Conservation (phyloP, 2,888 invertebrate species). For the Phyto melanocephala region DNA sequence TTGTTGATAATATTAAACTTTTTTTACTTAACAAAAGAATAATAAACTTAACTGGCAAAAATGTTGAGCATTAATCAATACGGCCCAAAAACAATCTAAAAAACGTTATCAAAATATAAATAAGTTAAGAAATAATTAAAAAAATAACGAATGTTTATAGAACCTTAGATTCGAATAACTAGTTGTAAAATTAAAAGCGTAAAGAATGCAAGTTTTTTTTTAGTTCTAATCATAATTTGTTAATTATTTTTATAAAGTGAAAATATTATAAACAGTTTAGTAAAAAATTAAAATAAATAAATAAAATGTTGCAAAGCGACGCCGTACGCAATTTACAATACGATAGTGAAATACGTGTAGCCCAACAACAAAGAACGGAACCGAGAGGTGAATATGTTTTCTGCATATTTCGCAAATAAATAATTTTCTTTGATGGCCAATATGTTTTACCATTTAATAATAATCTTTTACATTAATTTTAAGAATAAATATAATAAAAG, state of each 20-base stretch:
- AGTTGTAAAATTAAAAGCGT: constrained; percentile 44
- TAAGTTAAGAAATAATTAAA: constrained; percentile 11
- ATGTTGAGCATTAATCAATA: constrained; percentile 22
- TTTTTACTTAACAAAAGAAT: background rate
- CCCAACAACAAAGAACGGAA: constrained; percentile 72
- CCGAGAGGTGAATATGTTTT: constrained; percentile 72
- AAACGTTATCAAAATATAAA: constrained; percentile 36
- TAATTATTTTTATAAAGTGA: too few species aligned
- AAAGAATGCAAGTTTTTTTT: constrained; percentile 1
- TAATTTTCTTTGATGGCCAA: too few species aligned
- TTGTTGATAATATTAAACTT: background rate
- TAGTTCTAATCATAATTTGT: too few species aligned
- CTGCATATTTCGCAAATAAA: too few species aligned
- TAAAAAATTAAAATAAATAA: background rate
- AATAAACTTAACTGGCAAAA: background rate
- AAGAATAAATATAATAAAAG: too few species aligned
- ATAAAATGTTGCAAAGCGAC: constrained; percentile 76
- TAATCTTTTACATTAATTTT: too few species aligned
- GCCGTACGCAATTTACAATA: constrained; percentile 76
- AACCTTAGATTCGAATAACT: constrained; percentile 14
- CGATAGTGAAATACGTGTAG: constrained; percentile 77
- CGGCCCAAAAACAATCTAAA: constrained; percentile 3
- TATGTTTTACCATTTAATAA: too few species aligned
- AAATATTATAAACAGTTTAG: too few species aligned
- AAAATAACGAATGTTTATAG: background rate